A percentile compares a stretch with the other conserved stretches of the same genome.
Evolutionary conservation across 2,797 vertebrate genomes (phyloP).

Genomic region (Lepus townsendii): DNA sequence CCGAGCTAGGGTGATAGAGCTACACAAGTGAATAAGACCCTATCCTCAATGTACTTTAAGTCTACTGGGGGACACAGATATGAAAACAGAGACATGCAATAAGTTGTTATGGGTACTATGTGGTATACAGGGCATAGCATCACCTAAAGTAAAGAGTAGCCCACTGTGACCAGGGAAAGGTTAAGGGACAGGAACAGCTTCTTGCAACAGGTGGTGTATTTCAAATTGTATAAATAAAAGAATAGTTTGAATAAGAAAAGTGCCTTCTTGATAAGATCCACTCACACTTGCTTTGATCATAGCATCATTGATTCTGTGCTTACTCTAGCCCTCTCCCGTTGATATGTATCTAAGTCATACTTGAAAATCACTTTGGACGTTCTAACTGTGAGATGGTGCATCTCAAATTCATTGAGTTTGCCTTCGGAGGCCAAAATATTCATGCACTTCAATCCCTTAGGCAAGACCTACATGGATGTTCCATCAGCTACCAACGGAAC

Average conservation of each 20-base stretch:
- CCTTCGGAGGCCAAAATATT: slow-evolving; percentile 47
- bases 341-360: slow-evolving; percentile 46
- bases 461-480: slow-evolving; percentile 13
- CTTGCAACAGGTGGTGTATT: neutral
- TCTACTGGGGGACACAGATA: neutral
- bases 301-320: neutral
- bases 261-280: neutral
- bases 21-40: neutral
- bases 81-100: neutral
- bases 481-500: slow-evolving; percentile 42
- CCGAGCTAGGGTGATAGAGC: slow-evolving; percentile 8
- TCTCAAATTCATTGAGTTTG: slow-evolving; percentile 54
- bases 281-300: neutral
- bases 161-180: neutral
- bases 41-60: slow-evolving; percentile 36
- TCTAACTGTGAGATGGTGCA: slow-evolving; percentile 48
- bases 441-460: slow-evolving; percentile 40
- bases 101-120: neutral
- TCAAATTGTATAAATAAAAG: slow-evolving; percentile 30
- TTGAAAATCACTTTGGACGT: slow-evolving; percentile 59
- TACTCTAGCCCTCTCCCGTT: slow-evolving; percentile 2
- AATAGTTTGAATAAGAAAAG: slow-evolving; percentile 25
- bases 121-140: neutral
- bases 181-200: slow-evolving; percentile 1
- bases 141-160: neutral